Percentiles rank a stretch among this genome's conserved stretches.
Evolutionary conservation across 2,113 vertebrate species (phyloP).

Genomic region (Xenus cinereus): DNA sequence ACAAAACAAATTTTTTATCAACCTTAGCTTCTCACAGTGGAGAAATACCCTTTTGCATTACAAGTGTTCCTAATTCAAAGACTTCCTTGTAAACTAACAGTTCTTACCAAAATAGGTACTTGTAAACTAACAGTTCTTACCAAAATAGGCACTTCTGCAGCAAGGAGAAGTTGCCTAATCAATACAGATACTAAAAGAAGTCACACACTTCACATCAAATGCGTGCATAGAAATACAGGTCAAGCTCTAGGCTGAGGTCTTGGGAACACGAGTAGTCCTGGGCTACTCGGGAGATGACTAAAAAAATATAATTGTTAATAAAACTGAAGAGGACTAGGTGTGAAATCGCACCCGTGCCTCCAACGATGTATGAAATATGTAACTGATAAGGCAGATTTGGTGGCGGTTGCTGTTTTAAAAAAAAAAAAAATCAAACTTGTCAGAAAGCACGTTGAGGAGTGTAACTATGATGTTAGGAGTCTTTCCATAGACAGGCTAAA

Average conservation of each 20-base stretch:
- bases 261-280: neutral
- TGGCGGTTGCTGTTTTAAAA: neutral
- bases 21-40: neutral
- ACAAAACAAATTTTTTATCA: neutral
- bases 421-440: neutral
- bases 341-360: neutral
- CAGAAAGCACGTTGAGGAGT: neutral
- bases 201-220: neutral
- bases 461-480: neutral
- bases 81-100: neutral
- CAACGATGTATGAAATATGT: neutral
- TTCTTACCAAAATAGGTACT: neutral
- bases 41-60: neutral
- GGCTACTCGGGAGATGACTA: neutral
- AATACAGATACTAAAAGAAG: neutral
- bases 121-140: neutral
- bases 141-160: neutral
- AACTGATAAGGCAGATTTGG: neutral
- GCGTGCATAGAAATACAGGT: neutral
- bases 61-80: neutral
- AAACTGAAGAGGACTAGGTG: neutral
- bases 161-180: neutral
- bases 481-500: no score
- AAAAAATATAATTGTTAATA: neutral
- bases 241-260: neutral